Evolutionary conservation across 2,113 vertebrate genomes (phyloP), one percentile per base, ranked within the genome.

Genomic region (Aramus guarauna): DNA sequence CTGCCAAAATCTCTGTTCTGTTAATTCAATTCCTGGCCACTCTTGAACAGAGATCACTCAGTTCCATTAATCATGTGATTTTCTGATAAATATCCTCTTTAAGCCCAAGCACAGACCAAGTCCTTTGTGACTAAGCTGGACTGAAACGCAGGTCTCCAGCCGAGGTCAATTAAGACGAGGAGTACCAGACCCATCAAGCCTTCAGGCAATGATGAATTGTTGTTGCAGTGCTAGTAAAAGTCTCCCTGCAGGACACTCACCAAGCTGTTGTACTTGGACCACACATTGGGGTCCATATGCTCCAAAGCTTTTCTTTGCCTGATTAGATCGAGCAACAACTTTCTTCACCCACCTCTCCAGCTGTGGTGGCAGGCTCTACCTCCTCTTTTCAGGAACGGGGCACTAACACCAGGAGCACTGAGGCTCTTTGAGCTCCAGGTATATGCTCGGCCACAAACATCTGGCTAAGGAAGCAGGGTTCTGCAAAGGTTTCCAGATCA

Each of bases 251-350:
- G 96, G 95, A 96, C 94, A 80, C 88, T 95, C 94, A 96, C 94
- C 96, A 97, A 96, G 96, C 96, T 97, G 96, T 92, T 95, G 94
- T 97, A 27, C 78, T 95, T 96, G 90, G 96, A 94, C 90, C 96
- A 92, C 96, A 96, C 96, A 27, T 62, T 95, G 90, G 93, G 90
- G 79, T 94, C 96, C 96, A 96, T 96, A 95, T 97, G 96, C 85
- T 96, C 88, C 92, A 80, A 92, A 97, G 85, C 58, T 96, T 83
- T 83, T 58, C 93, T 83, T 47, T 66, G 59, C 67, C 71, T 93
- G 92, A 66, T 37, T 58, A 53, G 63, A 60, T 30, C 58, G 27
- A 90, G 5, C 56, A 20, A 9, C 0, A 3, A 26, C 3, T 62
- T 43, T 85, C 75, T 16, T 64, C 88, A 69, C 66, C 62, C 90